Conservation (phyloP, 2,888 invertebrate genomes). For the Plusia festucae region DNA sequence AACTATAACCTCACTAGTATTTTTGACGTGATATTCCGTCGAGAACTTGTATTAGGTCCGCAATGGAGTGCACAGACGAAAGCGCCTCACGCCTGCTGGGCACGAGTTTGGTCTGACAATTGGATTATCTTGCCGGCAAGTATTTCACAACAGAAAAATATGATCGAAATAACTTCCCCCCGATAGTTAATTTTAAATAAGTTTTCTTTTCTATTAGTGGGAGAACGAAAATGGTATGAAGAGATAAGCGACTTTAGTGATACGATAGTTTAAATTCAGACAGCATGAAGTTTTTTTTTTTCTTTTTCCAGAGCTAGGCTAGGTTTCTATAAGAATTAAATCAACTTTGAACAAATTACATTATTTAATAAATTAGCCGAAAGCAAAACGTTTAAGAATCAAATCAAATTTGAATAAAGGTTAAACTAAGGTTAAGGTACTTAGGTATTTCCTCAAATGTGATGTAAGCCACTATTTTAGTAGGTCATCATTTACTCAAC, state of each 20-base stretch:
- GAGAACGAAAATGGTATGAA: neutral
- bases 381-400: neutral
- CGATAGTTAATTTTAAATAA: slow-evolving; percentile 37
- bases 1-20: neutral
- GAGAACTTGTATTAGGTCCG: slow-evolving; percentile 50
- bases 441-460: too few species aligned
- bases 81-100: slow-evolving; percentile 79
- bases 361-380: too few species aligned
- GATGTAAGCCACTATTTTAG: neutral
- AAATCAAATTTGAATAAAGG: neutral
- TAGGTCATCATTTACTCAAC: neutral
- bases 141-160: slow-evolving; percentile 61
- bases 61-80: slow-evolving; percentile 72
- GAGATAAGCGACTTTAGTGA: neutral
- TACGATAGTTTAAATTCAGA: neutral
- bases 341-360: too few species aligned
- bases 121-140: slow-evolving; percentile 79
- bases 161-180: slow-evolving; percentile 42
- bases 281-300: neutral
- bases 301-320: neutral
- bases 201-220: slow-evolving; percentile 6
- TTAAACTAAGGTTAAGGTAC: neutral
- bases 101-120: slow-evolving; percentile 81
- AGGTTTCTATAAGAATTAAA: too few species aligned
- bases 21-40: slow-evolving; percentile 31